Percentiles rank a stretch among this genome's conserved stretches.
Evolutionary conservation across 2,113 vertebrate genomes (phyloP).

Genomic region (Elaphurus davidianus): DNA sequence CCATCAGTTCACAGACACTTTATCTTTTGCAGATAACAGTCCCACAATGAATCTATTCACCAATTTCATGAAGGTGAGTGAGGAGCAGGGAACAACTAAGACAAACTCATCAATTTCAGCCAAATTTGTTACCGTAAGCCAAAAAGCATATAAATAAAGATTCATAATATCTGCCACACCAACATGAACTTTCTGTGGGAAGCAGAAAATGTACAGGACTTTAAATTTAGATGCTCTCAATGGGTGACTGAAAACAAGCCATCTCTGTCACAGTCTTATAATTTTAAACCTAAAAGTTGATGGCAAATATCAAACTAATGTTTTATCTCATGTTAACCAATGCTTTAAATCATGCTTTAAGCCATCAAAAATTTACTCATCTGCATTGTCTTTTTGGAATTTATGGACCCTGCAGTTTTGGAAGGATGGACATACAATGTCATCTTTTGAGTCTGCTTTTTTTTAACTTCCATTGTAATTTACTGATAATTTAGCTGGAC

Average conservation of each 20-base stretch:
- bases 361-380: background rate
- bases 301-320: background rate
- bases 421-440: background rate
- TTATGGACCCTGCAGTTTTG: background rate
- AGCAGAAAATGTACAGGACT: background rate
- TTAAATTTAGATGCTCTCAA: background rate
- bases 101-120: background rate
- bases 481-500: background rate
- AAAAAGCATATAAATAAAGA: background rate
- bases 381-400: conserved; percentile 30
- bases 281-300: background rate
- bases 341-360: conserved; percentile 54
- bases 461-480: background rate
- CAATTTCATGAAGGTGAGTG: background rate
- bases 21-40: background rate
- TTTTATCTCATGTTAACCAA: background rate
- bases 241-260: background rate
- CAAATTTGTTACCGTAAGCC: background rate
- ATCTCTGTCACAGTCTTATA: background rate
- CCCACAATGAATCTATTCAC: background rate
- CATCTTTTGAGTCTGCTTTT: background rate
- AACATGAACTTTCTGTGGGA: background rate
- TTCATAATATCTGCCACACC: conserved; percentile 21
- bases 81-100: background rate
- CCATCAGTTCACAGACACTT: background rate